Percentiles rank a stretch among this genome's conserved stretches.
Conservation (phyloP, 2,113 vertebrate species). For the Proterorhinus semilunaris region DNA sequence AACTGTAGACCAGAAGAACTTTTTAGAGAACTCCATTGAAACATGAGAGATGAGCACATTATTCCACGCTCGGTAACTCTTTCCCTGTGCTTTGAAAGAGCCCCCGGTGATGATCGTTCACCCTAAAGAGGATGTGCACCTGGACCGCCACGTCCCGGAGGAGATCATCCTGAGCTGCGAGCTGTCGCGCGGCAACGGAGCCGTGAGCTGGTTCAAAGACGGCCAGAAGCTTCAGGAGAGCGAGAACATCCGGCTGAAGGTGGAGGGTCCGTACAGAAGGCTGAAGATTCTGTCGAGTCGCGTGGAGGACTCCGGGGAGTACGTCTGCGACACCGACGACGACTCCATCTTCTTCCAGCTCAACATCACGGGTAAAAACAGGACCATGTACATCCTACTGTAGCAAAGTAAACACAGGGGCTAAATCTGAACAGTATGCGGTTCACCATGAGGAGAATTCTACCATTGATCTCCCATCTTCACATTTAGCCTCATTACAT, state of each 20-base stretch:
- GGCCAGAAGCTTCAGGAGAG: constrained; percentile 83
- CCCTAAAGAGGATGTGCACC: constrained; percentile 82
- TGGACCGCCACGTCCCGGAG: constrained; percentile 79
- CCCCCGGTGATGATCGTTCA: constrained; percentile 82
- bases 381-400: neutral
- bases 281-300: constrained; percentile 80
- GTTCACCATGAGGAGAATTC: too few species aligned
- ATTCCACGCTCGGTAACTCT: too few species aligned
- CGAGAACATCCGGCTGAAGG: constrained; percentile 78
- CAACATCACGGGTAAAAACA: constrained; percentile 83
- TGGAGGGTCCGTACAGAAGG: constrained; percentile 75
- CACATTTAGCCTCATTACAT: too few species aligned
- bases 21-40: too few species aligned
- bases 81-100: constrained; percentile 70
- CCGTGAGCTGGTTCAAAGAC: constrained; percentile 87
- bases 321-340: constrained; percentile 85
- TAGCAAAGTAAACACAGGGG: too few species aligned
- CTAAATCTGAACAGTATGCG: too few species aligned
- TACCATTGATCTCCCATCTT: too few species aligned
- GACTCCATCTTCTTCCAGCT: constrained; percentile 89
- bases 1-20: too few species aligned
- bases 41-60: too few species aligned
- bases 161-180: constrained; percentile 88
- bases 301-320: constrained; percentile 84
- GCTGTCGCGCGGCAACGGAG: constrained; percentile 76